Evolutionary conservation across 2,113 vertebrate genomes (phyloP).

Genomic region (Boulengerochromis microlepis): DNA sequence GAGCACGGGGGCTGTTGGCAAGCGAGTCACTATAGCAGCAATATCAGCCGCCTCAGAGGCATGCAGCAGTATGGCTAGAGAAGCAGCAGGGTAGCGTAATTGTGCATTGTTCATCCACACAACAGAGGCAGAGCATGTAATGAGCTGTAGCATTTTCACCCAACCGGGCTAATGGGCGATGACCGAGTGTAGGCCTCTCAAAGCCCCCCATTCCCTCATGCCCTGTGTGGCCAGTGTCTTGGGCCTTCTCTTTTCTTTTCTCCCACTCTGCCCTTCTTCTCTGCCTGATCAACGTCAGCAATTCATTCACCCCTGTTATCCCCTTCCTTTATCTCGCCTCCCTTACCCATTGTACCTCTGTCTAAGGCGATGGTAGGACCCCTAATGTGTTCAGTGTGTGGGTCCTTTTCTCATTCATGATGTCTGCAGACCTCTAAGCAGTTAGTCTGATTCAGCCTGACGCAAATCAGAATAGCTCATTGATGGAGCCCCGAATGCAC

Average conservation of each 20-base stretch:
- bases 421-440: slow-evolving; percentile 37
- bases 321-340: slow-evolving; percentile 42
- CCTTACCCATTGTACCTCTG: slow-evolving; percentile 47
- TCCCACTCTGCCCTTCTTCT: slow-evolving; percentile 11
- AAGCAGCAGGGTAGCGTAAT: slow-evolving; percentile 69
- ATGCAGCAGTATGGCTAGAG: slow-evolving; percentile 38
- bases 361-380: slow-evolving; percentile 57
- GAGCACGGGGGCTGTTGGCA: slow-evolving; percentile 46
- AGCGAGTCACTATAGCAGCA: slow-evolving; percentile 35
- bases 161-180: slow-evolving; percentile 72
- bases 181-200: slow-evolving; percentile 61
- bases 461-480: slow-evolving; percentile 49
- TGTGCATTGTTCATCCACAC: slow-evolving; percentile 75
- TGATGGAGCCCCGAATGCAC: slow-evolving; percentile 29
- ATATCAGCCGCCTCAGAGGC: slow-evolving; percentile 49
- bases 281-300: slow-evolving; percentile 32
- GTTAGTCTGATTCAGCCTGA: slow-evolving; percentile 51
- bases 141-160: slow-evolving; percentile 71
- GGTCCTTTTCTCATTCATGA: slow-evolving; percentile 64
- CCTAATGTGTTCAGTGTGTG: slow-evolving; percentile 58
- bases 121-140: slow-evolving; percentile 76
- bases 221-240: slow-evolving; percentile 45
- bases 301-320: slow-evolving; percentile 56
- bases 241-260: slow-evolving; percentile 38
- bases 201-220: slow-evolving; percentile 36